Evolutionary conservation across 2,888 invertebrate genomes (phyloP).

Genomic region (Plagiodera versicolora): DNA sequence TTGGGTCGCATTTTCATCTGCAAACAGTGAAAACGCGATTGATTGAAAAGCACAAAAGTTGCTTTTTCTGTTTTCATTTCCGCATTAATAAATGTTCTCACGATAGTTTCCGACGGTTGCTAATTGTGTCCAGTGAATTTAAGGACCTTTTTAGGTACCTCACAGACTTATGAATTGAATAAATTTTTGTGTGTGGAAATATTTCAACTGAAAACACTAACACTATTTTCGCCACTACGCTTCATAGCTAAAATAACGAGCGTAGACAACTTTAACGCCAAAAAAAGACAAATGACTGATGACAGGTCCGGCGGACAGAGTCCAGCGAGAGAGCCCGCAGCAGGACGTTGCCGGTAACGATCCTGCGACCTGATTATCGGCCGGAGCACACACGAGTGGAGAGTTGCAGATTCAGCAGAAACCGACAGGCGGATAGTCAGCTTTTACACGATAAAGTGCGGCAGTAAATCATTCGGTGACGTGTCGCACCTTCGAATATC

Average conservation of each 20-base stretch:
- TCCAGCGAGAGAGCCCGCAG: neutral
- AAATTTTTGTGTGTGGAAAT: too few species aligned
- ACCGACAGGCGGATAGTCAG: constrained; percentile 41
- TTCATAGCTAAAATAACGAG: neutral
- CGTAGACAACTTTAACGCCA: neutral
- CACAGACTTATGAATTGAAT: too few species aligned
- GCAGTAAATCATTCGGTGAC: constrained; percentile 46
- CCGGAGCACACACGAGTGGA: constrained; percentile 47
- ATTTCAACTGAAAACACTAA: too few species aligned
- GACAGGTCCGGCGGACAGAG: neutral
- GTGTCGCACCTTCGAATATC: constrained; percentile 41
- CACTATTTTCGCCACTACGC: too few species aligned
- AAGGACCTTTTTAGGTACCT: too few species aligned
- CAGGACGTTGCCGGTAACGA: neutral
- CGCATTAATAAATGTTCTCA: too few species aligned
- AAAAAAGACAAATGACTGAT: neutral
- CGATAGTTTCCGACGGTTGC: too few species aligned
- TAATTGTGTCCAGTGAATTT: too few species aligned
- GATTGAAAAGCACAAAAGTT: too few species aligned
- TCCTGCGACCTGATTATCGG: constrained; percentile 44
- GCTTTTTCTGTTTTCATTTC: too few species aligned
- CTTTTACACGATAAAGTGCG: constrained; percentile 46
- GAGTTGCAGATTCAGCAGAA: constrained; percentile 50
- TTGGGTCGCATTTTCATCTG: too few species aligned
- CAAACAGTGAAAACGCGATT: too few species aligned